A percentile compares a stretch with the other conserved stretches of the same genome.
phyloP scores from a whole-genome alignment of 2,797 vertebrate species.

The Malurus splendens region DNA sequence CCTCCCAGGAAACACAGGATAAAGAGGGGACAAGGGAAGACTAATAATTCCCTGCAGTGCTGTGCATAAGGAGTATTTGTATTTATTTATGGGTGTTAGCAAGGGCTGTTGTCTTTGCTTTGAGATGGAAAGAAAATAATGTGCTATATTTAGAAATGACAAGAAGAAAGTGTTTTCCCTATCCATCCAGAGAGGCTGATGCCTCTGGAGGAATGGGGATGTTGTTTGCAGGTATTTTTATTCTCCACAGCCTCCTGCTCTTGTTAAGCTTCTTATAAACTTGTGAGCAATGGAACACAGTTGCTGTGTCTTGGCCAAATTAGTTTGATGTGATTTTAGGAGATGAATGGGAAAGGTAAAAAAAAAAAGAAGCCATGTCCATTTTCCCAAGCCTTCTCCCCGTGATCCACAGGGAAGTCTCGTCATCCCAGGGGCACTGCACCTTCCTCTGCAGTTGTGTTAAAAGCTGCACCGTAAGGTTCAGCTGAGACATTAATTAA shows the following conservation, averaged over 20 bases:
- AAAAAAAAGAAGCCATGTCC: not conserved
- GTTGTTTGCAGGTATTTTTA: slow-evolving; percentile 6
- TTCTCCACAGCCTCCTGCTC: not conserved
- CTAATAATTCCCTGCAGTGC: not conserved
- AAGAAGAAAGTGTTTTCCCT: not conserved
- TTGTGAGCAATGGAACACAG: not conserved
- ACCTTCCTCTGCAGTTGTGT: not conserved
- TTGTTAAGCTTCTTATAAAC: not conserved
- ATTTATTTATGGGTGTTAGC: not conserved
- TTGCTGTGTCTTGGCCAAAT: not conserved
- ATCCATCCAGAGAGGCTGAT: not conserved
- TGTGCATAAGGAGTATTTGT: not conserved
- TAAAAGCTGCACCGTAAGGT: not conserved
- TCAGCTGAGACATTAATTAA: slow-evolving; percentile 26
- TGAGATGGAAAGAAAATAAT: slow-evolving; percentile 8
- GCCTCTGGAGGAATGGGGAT: not conserved
- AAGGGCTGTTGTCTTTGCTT: not conserved
- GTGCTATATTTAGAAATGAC: not conserved
- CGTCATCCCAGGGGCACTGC: not conserved
- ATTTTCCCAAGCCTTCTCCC: not conserved
- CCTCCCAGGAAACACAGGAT: not conserved
- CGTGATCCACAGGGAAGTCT: not conserved
- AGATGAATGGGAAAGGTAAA: not conserved
- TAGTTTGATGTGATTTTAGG: not conserved
- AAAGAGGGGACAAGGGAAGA: not conserved